Evolutionary conservation across 2,888 invertebrate species (phyloP), one percentile per base, ranked within the genome.

Genomic region (Microctonus hyperodae): DNA sequence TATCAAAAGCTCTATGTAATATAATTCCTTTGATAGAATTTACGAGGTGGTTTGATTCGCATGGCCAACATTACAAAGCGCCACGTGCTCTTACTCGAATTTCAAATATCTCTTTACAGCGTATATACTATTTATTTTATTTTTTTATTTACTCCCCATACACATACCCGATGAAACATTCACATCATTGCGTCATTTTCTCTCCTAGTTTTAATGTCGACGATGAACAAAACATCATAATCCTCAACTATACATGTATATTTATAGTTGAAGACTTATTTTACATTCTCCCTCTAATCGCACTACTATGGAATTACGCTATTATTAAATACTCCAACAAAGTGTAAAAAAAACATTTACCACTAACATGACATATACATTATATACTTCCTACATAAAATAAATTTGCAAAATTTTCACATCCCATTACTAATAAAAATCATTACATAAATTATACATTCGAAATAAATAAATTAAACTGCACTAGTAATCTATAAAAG

Each of bases 11-110:
- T 16, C 53, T 50, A 31, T 59, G 65, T 65, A 68, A 61, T 66
- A 70, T 73, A 71, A 72, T 71, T 70, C 73, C 75, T 76, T 76
- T 76, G 78, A 78, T 78, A 77, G 73, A 75, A 70, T 79, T 79
- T 78, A 80, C 75, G 79, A 78, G 74, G 66, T 70, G 64, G 72
- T 75, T 78, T 73, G 78, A 79, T 71, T 73, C 72, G 72, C 70
- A 68, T 69, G 71, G 68, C 68, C 71, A 70, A 68, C 72, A 69
- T 68, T 59, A 33, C 58, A 59, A 13, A 33, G 20, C 55, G 31
- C 55, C 55, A 55, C 28, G 28, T 7, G 55, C 25, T 22, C 10
- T 25, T 28, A 28, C 7, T 28, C 51, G 25, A 10, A 11, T 51
- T 51, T 25, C 13, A 23, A 25, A 25, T 23, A 11, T 11, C 11